A percentile compares a stretch with the other conserved stretches of the same genome.
Conservation (phyloP, 2,888 invertebrate species). For the Ptychoptera albimana region DNA sequence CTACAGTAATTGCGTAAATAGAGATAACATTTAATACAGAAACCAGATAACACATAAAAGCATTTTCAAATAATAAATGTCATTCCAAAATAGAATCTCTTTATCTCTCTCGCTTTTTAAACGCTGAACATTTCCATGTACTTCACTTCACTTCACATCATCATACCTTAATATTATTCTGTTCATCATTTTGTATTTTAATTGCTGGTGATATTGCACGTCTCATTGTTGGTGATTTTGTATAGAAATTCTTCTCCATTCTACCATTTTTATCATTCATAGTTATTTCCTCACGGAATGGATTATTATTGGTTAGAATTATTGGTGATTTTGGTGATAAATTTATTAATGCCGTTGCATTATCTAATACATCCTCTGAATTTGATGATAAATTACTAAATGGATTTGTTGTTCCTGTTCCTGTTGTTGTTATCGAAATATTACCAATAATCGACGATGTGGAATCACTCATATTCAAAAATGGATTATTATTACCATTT, state of each 20-base stretch:
- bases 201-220: not conserved
- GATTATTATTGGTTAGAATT: conserved; percentile 5
- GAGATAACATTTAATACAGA: not conserved
- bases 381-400: conserved; percentile 4
- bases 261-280: not conserved
- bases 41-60: not conserved
- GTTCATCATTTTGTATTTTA: not conserved
- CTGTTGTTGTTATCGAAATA: not conserved
- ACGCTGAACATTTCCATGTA: too few species aligned
- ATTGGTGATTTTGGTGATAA: not conserved
- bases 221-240: not conserved
- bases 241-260: not conserved
- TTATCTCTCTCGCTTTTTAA: too few species aligned
- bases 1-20: not conserved
- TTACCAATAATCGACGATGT: conserved; percentile 3
- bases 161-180: not conserved
- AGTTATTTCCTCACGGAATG: not conserved
- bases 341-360: not conserved
- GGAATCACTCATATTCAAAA: conserved; percentile 7
- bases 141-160: not conserved
- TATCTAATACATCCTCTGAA: not conserved
- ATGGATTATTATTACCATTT: conserved; percentile 7
- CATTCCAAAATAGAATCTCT: too few species aligned
- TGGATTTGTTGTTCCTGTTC: conserved; percentile 8
- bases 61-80: not conserved